Evolutionary conservation across 1,140 invertebrate species (phyloP).

Genomic region (Ericerus pela): DNA sequence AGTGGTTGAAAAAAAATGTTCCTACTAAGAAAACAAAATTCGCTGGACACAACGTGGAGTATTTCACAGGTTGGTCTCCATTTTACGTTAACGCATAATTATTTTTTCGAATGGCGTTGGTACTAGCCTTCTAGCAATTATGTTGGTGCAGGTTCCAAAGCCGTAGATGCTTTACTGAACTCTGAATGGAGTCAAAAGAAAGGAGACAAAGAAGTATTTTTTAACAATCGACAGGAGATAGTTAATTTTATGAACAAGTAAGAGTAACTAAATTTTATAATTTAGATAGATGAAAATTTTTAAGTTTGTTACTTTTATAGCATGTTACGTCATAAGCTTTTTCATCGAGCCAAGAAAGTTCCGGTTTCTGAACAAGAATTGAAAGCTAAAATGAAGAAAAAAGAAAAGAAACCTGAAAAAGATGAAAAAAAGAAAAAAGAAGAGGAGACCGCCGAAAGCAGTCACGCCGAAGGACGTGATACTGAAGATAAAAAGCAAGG

Average conservation of each 20-base stretch:
- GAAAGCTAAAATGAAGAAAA: constrained; percentile 44
- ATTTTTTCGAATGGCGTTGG: constrained; percentile 13
- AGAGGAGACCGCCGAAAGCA: constrained; percentile 36
- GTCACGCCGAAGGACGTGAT: constrained; percentile 35
- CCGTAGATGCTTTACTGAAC: constrained; percentile 76
- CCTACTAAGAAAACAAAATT: constrained; percentile 91
- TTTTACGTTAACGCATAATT: background rate
- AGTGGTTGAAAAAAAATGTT: constrained; percentile 83
- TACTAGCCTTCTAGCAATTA: constrained; percentile 33
- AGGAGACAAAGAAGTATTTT: constrained; percentile 52
- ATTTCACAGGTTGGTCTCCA: constrained; percentile 65
- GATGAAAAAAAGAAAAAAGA: constrained; percentile 39
- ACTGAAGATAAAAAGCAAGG: constrained; percentile 23
- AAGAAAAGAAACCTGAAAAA: constrained; percentile 32
- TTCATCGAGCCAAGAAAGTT: constrained; percentile 84
- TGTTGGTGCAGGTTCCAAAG: constrained; percentile 48
- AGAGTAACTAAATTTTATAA: constrained; percentile 23
- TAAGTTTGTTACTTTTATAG: constrained; percentile 26
- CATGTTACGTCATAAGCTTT: constrained; percentile 84
- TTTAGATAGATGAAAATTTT: background rate
- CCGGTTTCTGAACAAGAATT: constrained; percentile 59
- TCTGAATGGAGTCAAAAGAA: constrained; percentile 72
- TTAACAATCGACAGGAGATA: constrained; percentile 63
- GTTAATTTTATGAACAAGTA: constrained; percentile 61
- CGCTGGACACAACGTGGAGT: constrained; percentile 87